A percentile compares a stretch with the other conserved stretches of the same genome.
phyloP scores from a whole-genome alignment of 2,888 invertebrate genomes.

The Cyclophora punctaria region DNA sequence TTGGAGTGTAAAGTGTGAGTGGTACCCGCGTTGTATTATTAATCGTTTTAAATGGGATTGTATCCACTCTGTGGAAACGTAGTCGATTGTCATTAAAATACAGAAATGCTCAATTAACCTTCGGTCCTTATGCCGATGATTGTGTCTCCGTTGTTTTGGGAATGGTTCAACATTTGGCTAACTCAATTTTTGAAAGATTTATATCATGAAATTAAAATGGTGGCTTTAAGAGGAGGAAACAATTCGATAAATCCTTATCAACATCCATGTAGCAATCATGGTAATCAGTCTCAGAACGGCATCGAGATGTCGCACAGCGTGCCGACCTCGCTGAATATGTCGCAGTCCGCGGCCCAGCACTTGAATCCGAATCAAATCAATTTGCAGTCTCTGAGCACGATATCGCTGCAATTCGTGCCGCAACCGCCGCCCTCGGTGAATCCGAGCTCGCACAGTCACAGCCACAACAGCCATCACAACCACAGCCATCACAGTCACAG shows the following conservation, averaged over 20 bases:
- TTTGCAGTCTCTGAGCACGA: slow-evolving; percentile 45
- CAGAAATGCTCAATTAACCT: slow-evolving; percentile 16
- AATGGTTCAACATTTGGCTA: slow-evolving; percentile 69
- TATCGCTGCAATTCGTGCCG: slow-evolving; percentile 46
- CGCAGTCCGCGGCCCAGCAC: slow-evolving; percentile 42
- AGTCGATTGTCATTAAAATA: slow-evolving; percentile 13
- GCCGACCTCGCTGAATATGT: slow-evolving; percentile 53
- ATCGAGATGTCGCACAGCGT: slow-evolving; percentile 53
- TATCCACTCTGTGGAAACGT: slow-evolving; percentile 13
- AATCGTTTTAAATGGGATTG: slow-evolving; percentile 4
- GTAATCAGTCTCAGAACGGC: slow-evolving; percentile 42
- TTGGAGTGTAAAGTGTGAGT: slow-evolving; percentile 17
- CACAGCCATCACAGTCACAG: slow-evolving; percentile 10
- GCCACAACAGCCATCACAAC: not conserved
- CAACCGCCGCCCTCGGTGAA: slow-evolving; percentile 17
- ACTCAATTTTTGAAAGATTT: slow-evolving; percentile 63
- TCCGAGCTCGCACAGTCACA: slow-evolving; percentile 10
- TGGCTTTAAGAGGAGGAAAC: slow-evolving; percentile 59
- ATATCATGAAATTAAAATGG: slow-evolving; percentile 71
- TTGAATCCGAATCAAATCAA: slow-evolving; percentile 46
- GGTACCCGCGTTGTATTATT: slow-evolving; percentile 5
- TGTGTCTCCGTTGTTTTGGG: slow-evolving; percentile 61
- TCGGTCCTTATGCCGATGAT: slow-evolving; percentile 51
- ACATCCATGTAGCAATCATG: slow-evolving; percentile 50
- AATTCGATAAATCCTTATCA: slow-evolving; percentile 48